These are phyloP conservation scores for Bujurquina vittata DNA, from an alignment of 2,113 vertebrate genomes.

Conservation along the genomic window DNA sequence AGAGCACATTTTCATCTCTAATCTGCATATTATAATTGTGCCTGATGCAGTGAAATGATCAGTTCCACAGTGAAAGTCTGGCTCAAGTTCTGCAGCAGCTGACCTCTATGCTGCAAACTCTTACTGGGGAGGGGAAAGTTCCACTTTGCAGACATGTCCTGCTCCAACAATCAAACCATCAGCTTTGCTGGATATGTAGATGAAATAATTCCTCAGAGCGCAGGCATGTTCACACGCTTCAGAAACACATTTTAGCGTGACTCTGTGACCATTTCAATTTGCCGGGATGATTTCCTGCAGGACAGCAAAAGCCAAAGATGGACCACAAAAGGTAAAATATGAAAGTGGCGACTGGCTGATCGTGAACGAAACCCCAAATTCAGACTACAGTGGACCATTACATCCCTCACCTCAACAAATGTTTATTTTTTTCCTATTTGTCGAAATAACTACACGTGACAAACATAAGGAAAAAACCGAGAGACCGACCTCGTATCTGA, in stretches of 20 bases:
- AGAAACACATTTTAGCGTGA: not conserved
- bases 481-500: not conserved
- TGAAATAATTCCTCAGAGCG: conserved; percentile 1
- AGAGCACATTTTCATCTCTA: conserved; percentile 28
- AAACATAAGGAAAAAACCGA: no score
- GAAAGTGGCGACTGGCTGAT: no score
- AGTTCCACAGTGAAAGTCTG: not conserved
- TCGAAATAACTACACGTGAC: no score
- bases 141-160: not conserved
- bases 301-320: not conserved
- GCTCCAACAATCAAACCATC: conserved; percentile 1
- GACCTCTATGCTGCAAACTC: not conserved
- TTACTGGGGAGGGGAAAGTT: not conserved
- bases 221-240: not conserved
- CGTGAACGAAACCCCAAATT: not conserved
- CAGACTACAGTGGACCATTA: not conserved
- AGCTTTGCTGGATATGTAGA: not conserved
- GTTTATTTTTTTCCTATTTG: not conserved
- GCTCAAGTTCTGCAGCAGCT: not conserved
- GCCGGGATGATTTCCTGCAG: not conserved
- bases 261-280: conserved; percentile 11
- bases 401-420: not conserved
- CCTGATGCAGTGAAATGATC: not conserved
- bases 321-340: not conserved
- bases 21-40: conserved; percentile 43